Evolutionary conservation across 2,113 vertebrate species (phyloP).

Genomic region (Poecile atricapillus): DNA sequence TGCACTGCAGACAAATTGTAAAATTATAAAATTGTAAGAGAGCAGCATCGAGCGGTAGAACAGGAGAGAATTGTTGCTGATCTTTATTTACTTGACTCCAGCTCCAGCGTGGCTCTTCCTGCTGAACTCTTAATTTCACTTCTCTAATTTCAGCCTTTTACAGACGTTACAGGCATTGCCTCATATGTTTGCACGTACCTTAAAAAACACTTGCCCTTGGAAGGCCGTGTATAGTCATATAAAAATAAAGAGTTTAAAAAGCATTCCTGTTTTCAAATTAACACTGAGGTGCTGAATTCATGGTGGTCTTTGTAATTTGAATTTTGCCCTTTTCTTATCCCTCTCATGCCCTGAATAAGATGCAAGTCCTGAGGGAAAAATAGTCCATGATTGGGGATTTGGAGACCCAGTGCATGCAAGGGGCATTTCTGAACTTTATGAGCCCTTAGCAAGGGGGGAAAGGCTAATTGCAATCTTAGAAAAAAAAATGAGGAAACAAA

Average conservation of each 20-base stretch:
- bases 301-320: slow-evolving; percentile 28
- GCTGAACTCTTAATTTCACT: background rate
- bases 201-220: background rate
- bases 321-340: background rate
- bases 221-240: background rate
- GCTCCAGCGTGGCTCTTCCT: background rate
- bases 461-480: background rate
- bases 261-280: slow-evolving; percentile 52
- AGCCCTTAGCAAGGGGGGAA: background rate
- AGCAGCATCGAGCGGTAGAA: background rate
- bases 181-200: background rate
- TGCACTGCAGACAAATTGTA: background rate
- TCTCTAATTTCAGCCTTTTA: background rate
- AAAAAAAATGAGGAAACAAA: background rate
- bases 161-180: background rate
- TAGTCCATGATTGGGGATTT: background rate
- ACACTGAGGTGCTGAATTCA: background rate
- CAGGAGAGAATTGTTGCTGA: background rate
- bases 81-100: background rate
- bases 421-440: background rate
- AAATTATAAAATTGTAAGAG: background rate
- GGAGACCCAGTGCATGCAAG: background rate
- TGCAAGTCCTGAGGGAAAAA: background rate
- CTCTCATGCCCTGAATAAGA: background rate
- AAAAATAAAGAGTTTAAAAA: slow-evolving; percentile 16